Conservation (phyloP, 2,888 invertebrate genomes). For the Callyntrura guangdongensis region DNA sequence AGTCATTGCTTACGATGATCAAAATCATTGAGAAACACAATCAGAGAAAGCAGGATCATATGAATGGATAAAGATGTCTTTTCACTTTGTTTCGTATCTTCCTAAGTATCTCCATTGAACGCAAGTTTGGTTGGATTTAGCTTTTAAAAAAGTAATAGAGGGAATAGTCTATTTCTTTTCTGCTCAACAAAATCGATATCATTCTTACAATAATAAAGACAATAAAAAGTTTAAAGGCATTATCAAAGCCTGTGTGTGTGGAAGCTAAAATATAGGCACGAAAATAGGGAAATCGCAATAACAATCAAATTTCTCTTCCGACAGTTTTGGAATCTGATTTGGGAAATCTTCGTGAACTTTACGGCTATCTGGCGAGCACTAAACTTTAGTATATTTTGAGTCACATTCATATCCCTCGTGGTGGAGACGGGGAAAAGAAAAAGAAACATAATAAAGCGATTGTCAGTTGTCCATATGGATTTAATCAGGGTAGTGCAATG, state of each 20-base stretch:
- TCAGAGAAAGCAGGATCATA: not conserved
- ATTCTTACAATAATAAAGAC: not conserved
- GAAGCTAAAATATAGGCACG: not conserved
- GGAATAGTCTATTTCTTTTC: conserved; percentile 49
- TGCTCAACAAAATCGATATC: conserved; percentile 37
- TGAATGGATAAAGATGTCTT: not conserved
- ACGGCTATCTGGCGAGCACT: conserved; percentile 52
- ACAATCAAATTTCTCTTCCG: conserved; percentile 24
- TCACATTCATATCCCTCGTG: not conserved
- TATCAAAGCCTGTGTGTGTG: not conserved
- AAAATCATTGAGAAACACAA: conserved; percentile 59
- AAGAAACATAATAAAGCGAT: conserved; percentile 39
- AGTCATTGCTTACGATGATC: conserved; percentile 11
- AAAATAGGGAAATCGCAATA: conserved; percentile 11
- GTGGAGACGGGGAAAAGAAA: not conserved
- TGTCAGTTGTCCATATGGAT: conserved; percentile 58
- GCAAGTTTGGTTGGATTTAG: conserved; percentile 31
- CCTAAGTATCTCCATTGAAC: conserved; percentile 42
- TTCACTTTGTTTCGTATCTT: conserved; percentile 47
- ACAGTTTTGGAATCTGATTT: conserved; percentile 33
- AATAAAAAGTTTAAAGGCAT: conserved; percentile 14
- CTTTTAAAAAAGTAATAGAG: conserved; percentile 32
- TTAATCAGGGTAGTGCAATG: conserved; percentile 41
- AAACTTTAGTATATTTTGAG: conserved; percentile 22
- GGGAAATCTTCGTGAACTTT: conserved; percentile 56